Base-by-base conservation (phyloP, 1,140 invertebrate genomes). In the Chlorops oryzae region DNA sequence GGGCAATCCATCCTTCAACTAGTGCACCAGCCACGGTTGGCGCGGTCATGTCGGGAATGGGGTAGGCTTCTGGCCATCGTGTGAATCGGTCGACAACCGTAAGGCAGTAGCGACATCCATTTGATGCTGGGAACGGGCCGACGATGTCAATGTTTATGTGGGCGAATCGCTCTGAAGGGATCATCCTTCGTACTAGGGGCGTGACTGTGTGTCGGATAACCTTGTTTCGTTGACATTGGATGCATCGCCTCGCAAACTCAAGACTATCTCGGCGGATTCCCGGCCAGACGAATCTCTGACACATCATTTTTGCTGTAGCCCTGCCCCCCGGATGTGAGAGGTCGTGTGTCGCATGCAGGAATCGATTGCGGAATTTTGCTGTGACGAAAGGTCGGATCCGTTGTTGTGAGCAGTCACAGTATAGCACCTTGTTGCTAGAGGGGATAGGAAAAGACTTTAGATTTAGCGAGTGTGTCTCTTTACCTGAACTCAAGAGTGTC, bases 1-100 rank as follows among this genome's bases (percentile, higher is more conserved):
- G 38, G 5, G 60, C 28, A n/a, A 75, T 56, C 72, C 72, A 75
- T 21, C 43, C 27, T 4, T 35, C 9, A 25, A 67, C 34, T 38
- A 76, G 53, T 6, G 64, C 59, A 20, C 48, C 21, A 10, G 54
- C 55, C n/a, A 55, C 45, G 6, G 25, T 37, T 41, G 53, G 44
- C 18, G 50, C 54, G 5, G 61, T 61, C 4, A 62, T 62, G 46
- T 70, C 61, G 37, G 34, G 9, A 21, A 62, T n/a, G 10, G 49
- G 44, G 2, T 59, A 34, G 1, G 59, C 65, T 61, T 39, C 46
- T 9, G 38, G 18, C 46, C 46, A 48, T 48, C 37, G 20, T 23
- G 48, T 43, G 13, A 34, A 43, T 3, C 39, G 48, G 35, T 50
- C 48, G 3, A 50, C 17, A 12, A 22, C n/a, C 10, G 27, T 43